Evolutionary conservation across 2,797 vertebrate genomes (phyloP).

Genomic region (Uromys caudimaculatus): DNA sequence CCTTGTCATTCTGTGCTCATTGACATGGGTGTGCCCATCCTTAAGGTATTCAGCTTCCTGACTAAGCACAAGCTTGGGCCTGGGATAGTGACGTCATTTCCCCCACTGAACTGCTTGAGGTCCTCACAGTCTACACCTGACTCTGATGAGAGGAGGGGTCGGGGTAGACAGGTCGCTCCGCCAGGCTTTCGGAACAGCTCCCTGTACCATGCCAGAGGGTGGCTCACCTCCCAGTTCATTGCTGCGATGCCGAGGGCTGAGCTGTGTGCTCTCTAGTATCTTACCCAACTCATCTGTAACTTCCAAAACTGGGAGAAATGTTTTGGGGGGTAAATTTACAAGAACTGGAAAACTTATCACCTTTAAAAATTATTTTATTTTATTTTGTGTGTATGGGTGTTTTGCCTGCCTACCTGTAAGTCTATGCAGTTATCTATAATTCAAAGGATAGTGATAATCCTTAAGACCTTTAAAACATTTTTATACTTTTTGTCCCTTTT

Average conservation of each 20-base stretch:
- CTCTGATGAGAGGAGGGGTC: background rate
- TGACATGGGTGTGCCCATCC: background rate
- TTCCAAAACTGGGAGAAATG: background rate
- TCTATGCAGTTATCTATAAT: background rate
- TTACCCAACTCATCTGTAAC: background rate
- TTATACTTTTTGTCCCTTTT: background rate
- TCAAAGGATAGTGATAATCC: background rate
- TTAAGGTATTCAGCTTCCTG: background rate
- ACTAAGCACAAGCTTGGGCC: background rate
- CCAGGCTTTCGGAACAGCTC: background rate
- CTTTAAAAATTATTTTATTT: background rate
- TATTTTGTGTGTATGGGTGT: background rate
- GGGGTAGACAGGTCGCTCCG: background rate
- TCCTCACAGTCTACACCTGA: background rate
- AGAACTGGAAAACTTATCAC: background rate
- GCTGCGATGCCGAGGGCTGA: background rate
- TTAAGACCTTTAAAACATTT: background rate
- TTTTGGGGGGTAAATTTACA: background rate
- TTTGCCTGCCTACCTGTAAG: background rate
- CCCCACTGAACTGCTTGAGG: background rate
- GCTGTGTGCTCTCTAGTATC: background rate
- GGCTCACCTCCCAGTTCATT: background rate
- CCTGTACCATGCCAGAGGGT: fast-evolving
- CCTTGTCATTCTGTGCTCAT: background rate
- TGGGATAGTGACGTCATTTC: background rate